These are phyloP conservation scores for Microcebus jonahi DNA, from an alignment of 2,113 vertebrate genomes.

Conservation along the genomic window DNA sequence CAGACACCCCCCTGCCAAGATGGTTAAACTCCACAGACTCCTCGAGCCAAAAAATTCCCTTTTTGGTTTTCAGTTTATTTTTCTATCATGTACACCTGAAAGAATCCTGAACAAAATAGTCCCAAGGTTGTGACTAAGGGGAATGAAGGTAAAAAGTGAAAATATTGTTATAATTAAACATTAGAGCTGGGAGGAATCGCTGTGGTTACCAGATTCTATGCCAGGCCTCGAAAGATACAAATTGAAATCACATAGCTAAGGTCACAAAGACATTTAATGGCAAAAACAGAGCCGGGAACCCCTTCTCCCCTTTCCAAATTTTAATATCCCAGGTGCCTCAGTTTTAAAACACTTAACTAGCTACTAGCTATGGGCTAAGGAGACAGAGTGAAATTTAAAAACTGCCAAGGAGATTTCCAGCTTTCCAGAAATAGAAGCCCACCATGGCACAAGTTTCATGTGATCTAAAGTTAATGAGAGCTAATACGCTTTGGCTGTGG, in stretches of 20 bases:
- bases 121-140: background rate
- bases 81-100: background rate
- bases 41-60: background rate
- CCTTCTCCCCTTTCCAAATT: background rate
- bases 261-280: background rate
- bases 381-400: conserved; percentile 16
- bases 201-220: background rate
- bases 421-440: conserved; percentile 23
- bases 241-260: background rate
- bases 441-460: background rate
- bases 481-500: background rate
- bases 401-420: background rate
- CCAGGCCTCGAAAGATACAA: background rate
- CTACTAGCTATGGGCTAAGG: background rate
- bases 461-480: background rate
- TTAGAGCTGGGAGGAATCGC: background rate
- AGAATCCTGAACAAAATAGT: background rate
- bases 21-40: background rate
- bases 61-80: conserved; percentile 10
- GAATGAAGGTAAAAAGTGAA: conserved; percentile 9
- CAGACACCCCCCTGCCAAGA: background rate
- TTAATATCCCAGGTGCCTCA: background rate
- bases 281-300: background rate
- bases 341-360: background rate
- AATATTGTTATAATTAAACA: conserved; percentile 28